phyloP scores from a whole-genome alignment of 2,797 vertebrate genomes.

The Schizothorax lantsangensis region DNA sequence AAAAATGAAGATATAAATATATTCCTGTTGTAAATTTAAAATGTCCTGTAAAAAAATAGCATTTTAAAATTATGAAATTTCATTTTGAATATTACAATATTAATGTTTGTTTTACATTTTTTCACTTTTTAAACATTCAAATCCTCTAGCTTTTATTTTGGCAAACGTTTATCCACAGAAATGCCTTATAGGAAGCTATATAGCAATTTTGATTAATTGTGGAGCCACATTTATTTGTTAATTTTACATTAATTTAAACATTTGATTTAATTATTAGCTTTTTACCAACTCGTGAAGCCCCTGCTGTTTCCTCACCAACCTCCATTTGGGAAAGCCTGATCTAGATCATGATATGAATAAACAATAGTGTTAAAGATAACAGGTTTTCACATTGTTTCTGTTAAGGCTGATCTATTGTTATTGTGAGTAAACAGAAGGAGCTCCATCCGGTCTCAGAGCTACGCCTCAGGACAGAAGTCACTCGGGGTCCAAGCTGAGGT shows the following conservation, averaged over 20 bases:
- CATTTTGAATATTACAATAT: too few relatives aligned
- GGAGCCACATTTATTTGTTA: background rate
- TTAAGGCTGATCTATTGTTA: background rate
- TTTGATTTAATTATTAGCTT: background rate
- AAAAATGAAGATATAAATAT: too few relatives aligned
- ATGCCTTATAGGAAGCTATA: background rate
- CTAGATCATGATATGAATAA: background rate
- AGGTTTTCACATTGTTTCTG: background rate
- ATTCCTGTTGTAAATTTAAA: too few relatives aligned
- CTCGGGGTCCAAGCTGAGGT: slow-evolving; percentile 12
- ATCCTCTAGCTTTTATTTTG: too few relatives aligned
- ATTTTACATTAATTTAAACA: background rate
- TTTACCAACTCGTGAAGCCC: background rate
- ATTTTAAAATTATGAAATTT: too few relatives aligned
- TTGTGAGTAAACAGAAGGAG: slow-evolving; percentile 2
- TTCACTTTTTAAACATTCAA: background rate
- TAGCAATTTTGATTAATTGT: background rate
- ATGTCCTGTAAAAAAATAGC: too few relatives aligned
- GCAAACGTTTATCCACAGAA: background rate
- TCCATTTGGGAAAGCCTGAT: background rate
- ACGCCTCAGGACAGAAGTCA: background rate
- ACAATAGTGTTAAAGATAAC: background rate
- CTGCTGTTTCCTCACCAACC: background rate
- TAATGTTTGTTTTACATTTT: too few relatives aligned
- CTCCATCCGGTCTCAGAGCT: background rate